Evolutionary conservation across 2,888 invertebrate species (phyloP), one percentile per base, ranked within the genome.

Genomic region (Drosophila rellima): DNA sequence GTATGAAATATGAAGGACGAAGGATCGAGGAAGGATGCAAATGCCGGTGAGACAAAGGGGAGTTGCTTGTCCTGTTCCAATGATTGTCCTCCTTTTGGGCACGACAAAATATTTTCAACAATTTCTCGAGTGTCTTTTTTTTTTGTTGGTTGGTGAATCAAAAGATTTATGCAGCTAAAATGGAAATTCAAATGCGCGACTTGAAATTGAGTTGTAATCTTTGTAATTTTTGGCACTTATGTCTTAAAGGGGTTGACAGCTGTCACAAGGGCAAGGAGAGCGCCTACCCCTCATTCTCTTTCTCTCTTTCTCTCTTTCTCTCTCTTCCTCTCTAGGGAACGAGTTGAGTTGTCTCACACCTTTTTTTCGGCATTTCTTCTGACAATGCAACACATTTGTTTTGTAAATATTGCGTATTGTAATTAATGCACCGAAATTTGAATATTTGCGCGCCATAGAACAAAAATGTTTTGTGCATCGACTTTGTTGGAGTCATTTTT

Each of bases 351-450:
- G 20, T 73, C 65, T 82, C 82, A 82, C 90, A 82, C 80, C 82
- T 75, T 81, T 75, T 81, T 79, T 5, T 15, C 17, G 3, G 2
- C 3, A n/a, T n/a, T n/a, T 17, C 35, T 35, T 35, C 35, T 29
- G 54, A 88, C 88, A 91, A 91, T 82, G 83, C 89, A 82, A 91
- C 89, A 88, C 92, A 89, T 92, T 92, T 92, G 92, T 92, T 92
- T 92, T 92, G 92, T 92, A 92, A 92, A 92, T 92, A 92, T 92
- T 92, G 92, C 92, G 92, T 92, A 33, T 88, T 80, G 88, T 92
- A 91, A 91, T 92, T 90, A 91, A 91, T 91, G 90, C 68, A 72
- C 15, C 48, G 74, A 64, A 57, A 74, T 78, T 78, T 74, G 77
- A 77, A 77, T 77, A 74, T 29, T 45, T 45, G 29, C 57, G 47